These are phyloP conservation scores for Asarcornis scutulata DNA, from an alignment of 2,113 vertebrate species.

Conservation along the genomic window DNA sequence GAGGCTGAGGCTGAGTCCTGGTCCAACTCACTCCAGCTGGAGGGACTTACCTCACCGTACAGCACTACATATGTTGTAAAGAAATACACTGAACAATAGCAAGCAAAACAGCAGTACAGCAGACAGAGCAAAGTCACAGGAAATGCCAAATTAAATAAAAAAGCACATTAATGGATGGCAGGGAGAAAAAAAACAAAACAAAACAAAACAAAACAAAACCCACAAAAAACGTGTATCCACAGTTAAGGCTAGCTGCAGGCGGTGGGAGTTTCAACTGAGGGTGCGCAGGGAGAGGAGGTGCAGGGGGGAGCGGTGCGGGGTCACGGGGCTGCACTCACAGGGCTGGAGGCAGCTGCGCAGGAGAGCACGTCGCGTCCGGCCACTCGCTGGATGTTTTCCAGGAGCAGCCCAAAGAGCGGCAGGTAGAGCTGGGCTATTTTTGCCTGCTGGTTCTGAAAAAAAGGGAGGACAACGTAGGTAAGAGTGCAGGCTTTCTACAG, in stretches of 20 bases:
- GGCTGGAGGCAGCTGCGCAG: conserved; percentile 65
- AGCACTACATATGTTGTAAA: accelerated
- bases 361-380: conserved; percentile 70
- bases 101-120: not conserved
- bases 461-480: not conserved
- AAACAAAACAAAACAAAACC: not conserved
- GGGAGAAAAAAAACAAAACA: not conserved
- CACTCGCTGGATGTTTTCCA: conserved; percentile 90
- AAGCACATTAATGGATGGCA: accelerated
- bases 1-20: not conserved
- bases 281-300: not conserved
- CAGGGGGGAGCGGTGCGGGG: not conserved
- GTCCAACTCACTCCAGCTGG: not conserved
- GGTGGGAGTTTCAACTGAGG: accelerated
- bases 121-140: not conserved
- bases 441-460: conserved; percentile 92
- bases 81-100: accelerated
- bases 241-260: not conserved
- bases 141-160: not conserved
- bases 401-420: conserved; percentile 88
- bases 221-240: not conserved
- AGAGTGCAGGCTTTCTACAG: not conserved
- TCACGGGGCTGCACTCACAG: conserved; percentile 68
- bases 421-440: conserved; percentile 94
- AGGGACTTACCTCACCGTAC: not conserved